Percentiles rank a stretch among this genome's conserved stretches.
phyloP scores from a whole-genome alignment of 2,888 invertebrate species.

The Elysia crispata region DNA sequence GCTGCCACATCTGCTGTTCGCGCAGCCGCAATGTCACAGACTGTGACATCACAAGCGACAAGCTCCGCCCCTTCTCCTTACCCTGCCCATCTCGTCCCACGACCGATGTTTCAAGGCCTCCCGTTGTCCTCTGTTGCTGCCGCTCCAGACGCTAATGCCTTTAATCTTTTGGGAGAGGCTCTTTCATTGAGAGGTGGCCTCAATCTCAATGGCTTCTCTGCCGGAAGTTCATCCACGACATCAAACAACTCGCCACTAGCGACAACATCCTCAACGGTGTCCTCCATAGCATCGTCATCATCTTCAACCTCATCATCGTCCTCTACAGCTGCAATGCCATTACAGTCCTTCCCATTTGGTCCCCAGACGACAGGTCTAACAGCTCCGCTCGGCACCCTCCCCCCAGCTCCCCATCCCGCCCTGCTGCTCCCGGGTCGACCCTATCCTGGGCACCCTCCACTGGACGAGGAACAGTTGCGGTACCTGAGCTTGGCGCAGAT shows the following conservation, averaged over 20 bases:
- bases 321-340: not conserved
- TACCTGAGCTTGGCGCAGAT: conserved; percentile 47
- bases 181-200: no score
- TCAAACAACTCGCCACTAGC: not conserved
- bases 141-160: no score
- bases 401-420: no score
- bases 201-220: no score
- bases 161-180: no score
- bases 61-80: not conserved
- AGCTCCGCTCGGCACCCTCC: not conserved
- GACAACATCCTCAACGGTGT: not conserved
- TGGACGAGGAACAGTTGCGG: conserved; percentile 46
- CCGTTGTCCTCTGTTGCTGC: conserved; percentile 13
- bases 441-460: conserved; percentile 56
- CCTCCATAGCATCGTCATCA: not conserved
- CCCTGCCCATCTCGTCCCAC: not conserved
- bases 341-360: not conserved
- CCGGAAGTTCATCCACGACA: no score
- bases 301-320: conserved; percentile 5
- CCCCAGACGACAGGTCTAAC: not conserved
- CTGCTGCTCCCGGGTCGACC: conserved; percentile 48
- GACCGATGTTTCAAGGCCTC: conserved; percentile 33
- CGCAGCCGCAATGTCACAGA: not conserved
- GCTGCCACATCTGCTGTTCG: not conserved
- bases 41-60: not conserved